phyloP scores from a whole-genome alignment of 1,140 invertebrate genomes.

The Nymphalis io region DNA sequence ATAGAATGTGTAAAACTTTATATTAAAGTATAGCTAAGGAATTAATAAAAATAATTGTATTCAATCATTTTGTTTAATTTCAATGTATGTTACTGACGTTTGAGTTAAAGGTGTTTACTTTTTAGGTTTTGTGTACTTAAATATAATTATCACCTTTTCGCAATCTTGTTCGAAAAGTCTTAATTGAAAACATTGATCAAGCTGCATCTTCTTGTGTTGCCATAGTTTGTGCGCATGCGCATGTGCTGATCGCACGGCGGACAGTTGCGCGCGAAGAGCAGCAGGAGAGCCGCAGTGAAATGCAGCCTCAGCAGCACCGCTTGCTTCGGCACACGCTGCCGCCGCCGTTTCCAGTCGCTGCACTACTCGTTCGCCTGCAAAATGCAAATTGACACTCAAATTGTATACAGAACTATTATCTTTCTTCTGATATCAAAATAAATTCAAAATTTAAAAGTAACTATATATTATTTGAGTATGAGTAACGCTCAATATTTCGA shows the following conservation, averaged over 20 bases:
- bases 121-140: not conserved
- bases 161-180: conserved; percentile 98
- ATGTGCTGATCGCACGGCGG: conserved; percentile 87
- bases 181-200: conserved; percentile 97
- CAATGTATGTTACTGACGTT: no score
- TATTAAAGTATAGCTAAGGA: no score
- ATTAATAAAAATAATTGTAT: no score
- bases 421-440: no score
- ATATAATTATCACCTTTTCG: conserved; percentile 86
- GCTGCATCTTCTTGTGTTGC: conserved; percentile 95
- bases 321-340: conserved; percentile 65
- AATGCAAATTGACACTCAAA: not conserved
- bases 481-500: no score
- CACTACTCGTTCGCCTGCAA: conserved; percentile 80
- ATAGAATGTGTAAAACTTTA: not conserved
- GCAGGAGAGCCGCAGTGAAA: conserved; percentile 75
- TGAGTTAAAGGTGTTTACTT: no score
- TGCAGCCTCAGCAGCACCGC: conserved; percentile 73
- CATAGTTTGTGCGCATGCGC: conserved; percentile 95
- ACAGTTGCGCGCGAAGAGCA: conserved; percentile 70
- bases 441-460: no score
- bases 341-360: conserved; percentile 75
- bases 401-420: not conserved
- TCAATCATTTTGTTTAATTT: no score
- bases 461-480: no score